Evolutionary conservation across 2,797 vertebrate genomes (phyloP), one percentile per base, ranked within the genome.

Genomic region (Dendrocincla tyrannina): DNA sequence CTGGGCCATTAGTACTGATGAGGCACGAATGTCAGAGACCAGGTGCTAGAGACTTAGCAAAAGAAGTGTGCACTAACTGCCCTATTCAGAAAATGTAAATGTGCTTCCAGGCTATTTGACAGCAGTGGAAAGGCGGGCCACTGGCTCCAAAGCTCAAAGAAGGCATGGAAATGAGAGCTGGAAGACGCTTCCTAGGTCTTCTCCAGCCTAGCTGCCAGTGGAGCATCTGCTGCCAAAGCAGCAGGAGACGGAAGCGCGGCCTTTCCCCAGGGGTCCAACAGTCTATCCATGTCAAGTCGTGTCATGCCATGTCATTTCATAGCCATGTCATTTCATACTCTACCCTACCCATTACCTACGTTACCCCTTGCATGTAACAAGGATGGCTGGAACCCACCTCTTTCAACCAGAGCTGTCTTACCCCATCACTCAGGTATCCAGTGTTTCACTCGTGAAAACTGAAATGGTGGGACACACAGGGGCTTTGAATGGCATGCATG

Each of bases 61-160:
- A 58, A 93, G 89, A 73, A 92, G 74, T 5, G 47, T 72, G 91
- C 86, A 20, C 67, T 97, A 95, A 97, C 96, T 95, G 91, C 87
- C 68, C 83, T 94, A 85, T 94, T 97, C 91, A 96, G 93, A 85
- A 97, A 96, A 96, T 93, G 94, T 75, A 92, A 97, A 96, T 97
- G 66, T 44, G 13, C 27, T 92, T 66, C 64, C 60, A 50, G 77
- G 30, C 78, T 84, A 13, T 1, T 11, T 62, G 86, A 77, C 59
- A 66, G 85, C 79, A 15, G n/a, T 1, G 2, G 52, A 76, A 82
- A 76, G 33, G 33, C 47, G 50, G 52, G 37, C 10, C 4, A 20
- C 13, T 19, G 47, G 49, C 15, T 91, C 19, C 25, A 42, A 28
- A 80, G 78, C 55, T 55, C 75, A 28, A 46, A 59, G 28, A 13